These are phyloP conservation scores for Cryptomyrus ogoouensis DNA, from an alignment of 2,113 vertebrate species.

Conservation along the genomic window DNA sequence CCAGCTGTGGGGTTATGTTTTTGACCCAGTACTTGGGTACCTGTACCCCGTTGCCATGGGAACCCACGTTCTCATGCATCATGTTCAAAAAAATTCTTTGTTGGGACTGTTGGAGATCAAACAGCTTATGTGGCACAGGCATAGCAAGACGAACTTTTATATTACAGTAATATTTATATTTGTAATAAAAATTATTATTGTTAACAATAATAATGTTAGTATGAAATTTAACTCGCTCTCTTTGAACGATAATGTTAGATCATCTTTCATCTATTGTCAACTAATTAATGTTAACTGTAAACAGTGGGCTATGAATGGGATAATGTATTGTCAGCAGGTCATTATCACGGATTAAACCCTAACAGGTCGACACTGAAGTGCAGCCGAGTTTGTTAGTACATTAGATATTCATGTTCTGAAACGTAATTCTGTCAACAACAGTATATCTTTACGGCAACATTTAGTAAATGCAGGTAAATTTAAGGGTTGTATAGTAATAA, in stretches of 20 bases:
- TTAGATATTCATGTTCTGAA: background rate
- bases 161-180: background rate
- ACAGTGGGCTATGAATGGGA: background rate
- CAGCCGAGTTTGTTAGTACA: too few species aligned
- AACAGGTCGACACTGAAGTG: background rate
- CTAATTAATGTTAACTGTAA: background rate
- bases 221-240: background rate
- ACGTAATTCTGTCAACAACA: background rate
- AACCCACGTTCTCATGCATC: background rate
- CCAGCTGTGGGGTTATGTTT: background rate
- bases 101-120: background rate
- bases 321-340: background rate
- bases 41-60: background rate
- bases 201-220: too few species aligned
- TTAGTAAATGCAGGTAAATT: background rate
- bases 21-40: background rate
- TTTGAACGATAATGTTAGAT: background rate
- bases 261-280: background rate
- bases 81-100: background rate
- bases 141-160: too few species aligned
- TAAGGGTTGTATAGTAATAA: background rate
- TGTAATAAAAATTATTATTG: background rate
- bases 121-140: too few species aligned
- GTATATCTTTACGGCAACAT: background rate
- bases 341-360: background rate